These are phyloP conservation scores for Haliclystus octoradiatus DNA, from an alignment of 30 jellyfish, hydroid and myxozoan genomes.

Conservation along the genomic window DNA sequence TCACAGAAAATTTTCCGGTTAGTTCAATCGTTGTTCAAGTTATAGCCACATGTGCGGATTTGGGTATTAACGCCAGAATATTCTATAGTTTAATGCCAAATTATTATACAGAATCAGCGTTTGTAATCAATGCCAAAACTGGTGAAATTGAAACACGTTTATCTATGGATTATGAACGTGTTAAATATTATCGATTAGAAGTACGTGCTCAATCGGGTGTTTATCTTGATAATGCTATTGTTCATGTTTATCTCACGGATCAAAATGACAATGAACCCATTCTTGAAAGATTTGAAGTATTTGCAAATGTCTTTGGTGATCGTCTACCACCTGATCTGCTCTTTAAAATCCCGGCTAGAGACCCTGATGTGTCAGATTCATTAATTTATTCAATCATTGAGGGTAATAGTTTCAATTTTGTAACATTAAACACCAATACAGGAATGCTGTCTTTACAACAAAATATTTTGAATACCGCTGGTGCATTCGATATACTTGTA, in stretches of 20 bases:
- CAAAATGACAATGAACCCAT: conserved; percentile 85
- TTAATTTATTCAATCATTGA: conserved; percentile 45
- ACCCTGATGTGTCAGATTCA: conserved; percentile 46
- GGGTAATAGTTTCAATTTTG: conserved; percentile 60
- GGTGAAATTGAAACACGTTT: conserved; percentile 48
- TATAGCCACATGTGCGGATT: conserved; percentile 76
- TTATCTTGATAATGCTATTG: conserved; percentile 36
- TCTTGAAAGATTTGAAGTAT: conserved; percentile 67
- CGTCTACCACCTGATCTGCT: conserved; percentile 41
- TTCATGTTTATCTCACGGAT: conserved; percentile 44
- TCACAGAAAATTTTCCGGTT: conserved; percentile 46
- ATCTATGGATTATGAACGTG: conserved; percentile 63
- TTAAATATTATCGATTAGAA: conserved; percentile 40
- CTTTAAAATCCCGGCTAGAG: conserved; percentile 81
- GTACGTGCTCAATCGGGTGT: conserved; percentile 76
- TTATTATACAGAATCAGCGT: conserved; percentile 5
- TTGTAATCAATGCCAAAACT: conserved; percentile 16
- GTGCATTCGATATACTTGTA: conserved; percentile 50
- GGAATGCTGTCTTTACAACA: conserved; percentile 58
- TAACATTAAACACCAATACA: conserved; percentile 42
- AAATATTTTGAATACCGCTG: conserved; percentile 59
- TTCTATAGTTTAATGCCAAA: conserved; percentile 5
- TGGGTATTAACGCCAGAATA: conserved; percentile 26
- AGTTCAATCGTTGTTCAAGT: conserved; percentile 31
- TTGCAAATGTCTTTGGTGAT: conserved; percentile 57